Conservation (phyloP, 2,797 vertebrate species). For the Notamacropus eugenii region DNA sequence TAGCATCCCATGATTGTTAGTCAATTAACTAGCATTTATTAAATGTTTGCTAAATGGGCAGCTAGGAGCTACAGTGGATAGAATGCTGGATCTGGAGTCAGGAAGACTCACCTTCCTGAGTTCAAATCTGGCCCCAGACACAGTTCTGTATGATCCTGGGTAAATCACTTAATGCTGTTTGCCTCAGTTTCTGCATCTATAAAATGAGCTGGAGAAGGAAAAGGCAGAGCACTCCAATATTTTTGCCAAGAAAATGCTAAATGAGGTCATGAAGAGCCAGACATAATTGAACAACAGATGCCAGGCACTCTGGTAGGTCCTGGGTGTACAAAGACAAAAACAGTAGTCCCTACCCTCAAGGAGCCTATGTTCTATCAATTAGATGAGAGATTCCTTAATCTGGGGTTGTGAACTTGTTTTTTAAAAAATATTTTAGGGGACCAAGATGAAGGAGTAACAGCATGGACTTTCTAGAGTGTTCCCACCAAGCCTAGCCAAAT, state of each 20-base stretch:
- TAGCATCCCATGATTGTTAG: not conserved
- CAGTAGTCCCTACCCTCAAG: not conserved
- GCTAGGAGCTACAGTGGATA: not conserved
- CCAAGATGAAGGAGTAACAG: no score
- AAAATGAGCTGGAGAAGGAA: not conserved
- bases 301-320: not conserved
- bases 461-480: no score
- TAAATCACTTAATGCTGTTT: not conserved
- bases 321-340: not conserved
- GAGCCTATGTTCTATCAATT: not conserved
- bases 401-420: not conserved
- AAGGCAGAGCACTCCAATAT: not conserved
- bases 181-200: not conserved
- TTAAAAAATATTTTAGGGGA: not conserved
- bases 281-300: not conserved
- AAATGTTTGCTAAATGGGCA: not conserved
- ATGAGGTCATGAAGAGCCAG: not conserved
- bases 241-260: not conserved
- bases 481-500: no score
- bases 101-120: not conserved
- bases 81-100: not conserved
- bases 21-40: not conserved
- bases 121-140: not conserved
- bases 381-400: not conserved
- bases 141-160: not conserved